Base-by-base conservation (phyloP, 2,888 invertebrate species). In the Drosophila lacicola region DNA sequence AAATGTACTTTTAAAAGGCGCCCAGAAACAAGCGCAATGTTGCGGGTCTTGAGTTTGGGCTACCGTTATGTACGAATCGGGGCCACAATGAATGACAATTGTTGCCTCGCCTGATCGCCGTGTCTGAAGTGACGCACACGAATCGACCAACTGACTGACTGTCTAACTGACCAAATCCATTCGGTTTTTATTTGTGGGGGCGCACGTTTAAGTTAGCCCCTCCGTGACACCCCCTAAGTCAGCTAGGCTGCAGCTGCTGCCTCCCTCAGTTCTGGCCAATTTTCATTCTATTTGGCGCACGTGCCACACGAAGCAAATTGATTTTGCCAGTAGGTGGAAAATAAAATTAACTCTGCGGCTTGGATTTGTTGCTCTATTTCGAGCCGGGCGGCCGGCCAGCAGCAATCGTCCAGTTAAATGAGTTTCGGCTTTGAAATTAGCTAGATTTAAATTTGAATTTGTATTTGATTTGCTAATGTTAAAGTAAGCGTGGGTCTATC, bases 271-370 rank as follows among this genome's bases (percentile, higher is more conserved):
- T 78, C 68, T 76, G 67, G 47, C 65, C 79, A 83, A 82, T 76
- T 82, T 85, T 88, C 74, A 80, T 83, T 88, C 80, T 88, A 91
- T 91, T 90, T 90, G 82, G 90, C 88, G 91, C 91, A 91, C 91
- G 91, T 91, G 91, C 91, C 91, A 91, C 91, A 91, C 91, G 91
- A 91, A 90, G 82, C 88, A 91, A 91, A 91, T 91, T 91, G 91
- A 91, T 91, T 91, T 91, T 83, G 91, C 90, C 91, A 91, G 91
- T 91, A 91, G 91, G 91, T 91, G 91, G 90, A 91, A 90, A 83
- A 84, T 76, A 78, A 87, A 89, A 90, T 84, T 88, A 88, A 89
- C 84, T 90, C 80, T 84, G 81, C 64, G 84, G 88, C 70, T 78
- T 63, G 72, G 66, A 68, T 69, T 75, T 70, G 74, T 67, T 88